phyloP scores from a whole-genome alignment of 2,113 vertebrate genomes.

The Mormyrus lacerda region DNA sequence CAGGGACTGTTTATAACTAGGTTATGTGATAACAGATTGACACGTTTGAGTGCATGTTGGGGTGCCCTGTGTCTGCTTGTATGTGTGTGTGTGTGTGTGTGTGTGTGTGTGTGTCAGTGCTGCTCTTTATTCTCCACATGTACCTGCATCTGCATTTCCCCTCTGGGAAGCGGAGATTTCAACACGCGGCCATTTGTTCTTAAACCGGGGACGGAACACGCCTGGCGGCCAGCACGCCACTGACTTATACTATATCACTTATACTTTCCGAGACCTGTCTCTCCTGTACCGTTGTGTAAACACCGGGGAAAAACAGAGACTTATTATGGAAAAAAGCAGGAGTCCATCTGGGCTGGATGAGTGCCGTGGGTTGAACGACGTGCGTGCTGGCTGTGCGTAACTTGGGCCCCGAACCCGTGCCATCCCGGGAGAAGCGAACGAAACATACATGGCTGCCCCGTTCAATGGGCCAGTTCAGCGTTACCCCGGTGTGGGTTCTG shows the following conservation, averaged over 20 bases:
- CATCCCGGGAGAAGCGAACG: background rate
- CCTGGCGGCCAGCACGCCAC: background rate
- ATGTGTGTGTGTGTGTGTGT: background rate
- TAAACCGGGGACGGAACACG: background rate
- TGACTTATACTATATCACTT: no score
- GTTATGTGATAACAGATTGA: background rate
- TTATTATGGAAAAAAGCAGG: background rate
- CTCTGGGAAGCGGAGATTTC: background rate
- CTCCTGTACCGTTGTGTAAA: background rate
- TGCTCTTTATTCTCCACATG: background rate
- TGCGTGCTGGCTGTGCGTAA: background rate
- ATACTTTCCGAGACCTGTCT: background rate
- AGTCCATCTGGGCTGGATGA: background rate
- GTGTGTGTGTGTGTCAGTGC: background rate
- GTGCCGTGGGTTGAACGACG: background rate
- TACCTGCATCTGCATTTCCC: background rate
- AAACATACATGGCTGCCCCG: background rate
- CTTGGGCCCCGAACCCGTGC: background rate
- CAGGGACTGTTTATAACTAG: background rate
- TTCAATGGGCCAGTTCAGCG: background rate
- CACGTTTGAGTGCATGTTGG: background rate
- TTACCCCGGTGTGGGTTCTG: background rate
- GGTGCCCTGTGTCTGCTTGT: background rate
- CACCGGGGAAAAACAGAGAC: background rate
- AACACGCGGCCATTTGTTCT: background rate